Evolutionary conservation across 2,113 vertebrate genomes (phyloP).

Genomic region (Machaerirhynchus nigripectus): DNA sequence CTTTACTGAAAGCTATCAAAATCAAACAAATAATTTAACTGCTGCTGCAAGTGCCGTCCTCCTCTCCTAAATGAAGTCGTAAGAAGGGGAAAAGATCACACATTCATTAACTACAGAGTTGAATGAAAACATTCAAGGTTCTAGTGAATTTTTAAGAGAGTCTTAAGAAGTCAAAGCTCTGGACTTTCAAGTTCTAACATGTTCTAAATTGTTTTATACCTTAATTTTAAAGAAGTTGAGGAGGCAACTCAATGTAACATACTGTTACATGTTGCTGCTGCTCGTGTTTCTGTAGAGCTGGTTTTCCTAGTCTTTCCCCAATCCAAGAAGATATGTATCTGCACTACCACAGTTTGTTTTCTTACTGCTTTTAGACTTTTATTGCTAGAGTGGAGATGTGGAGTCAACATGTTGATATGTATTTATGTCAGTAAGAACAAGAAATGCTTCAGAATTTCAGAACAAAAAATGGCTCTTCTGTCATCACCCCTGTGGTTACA

Average conservation of each 20-base stretch:
- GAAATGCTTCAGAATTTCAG: neutral
- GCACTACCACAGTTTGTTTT: neutral
- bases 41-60: neutral
- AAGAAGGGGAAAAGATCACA: neutral
- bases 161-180: neutral
- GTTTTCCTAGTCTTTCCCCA: neutral
- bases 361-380: neutral
- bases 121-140: neutral
- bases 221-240: neutral
- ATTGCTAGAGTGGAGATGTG: neutral
- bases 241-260: no score
- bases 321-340: accelerated
- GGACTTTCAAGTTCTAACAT: neutral
- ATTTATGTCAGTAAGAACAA: neutral
- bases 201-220: neutral
- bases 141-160: neutral
- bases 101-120: neutral
- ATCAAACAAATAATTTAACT: neutral
- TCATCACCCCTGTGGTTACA: neutral
- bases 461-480: neutral
- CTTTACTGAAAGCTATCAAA: neutral
- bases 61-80: neutral
- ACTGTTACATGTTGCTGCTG: neutral
- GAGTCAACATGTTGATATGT: neutral
- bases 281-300: neutral